Percentiles rank a stretch among this genome's conserved stretches.
Conservation (phyloP, 2,797 vertebrate genomes). For the Sebastes matsubarae region DNA sequence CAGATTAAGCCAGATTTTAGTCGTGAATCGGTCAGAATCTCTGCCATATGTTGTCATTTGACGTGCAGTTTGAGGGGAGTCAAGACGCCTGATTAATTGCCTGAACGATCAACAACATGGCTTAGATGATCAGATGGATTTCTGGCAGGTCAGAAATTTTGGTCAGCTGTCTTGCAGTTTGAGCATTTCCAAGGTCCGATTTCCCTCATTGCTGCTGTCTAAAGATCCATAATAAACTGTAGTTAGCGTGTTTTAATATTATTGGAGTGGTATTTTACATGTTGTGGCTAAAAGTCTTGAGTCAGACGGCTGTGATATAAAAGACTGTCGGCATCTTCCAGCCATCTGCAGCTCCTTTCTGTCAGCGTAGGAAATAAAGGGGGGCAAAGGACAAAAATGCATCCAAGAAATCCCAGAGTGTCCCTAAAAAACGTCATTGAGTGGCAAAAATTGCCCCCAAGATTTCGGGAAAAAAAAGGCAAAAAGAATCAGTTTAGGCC, state of each 20-base stretch:
- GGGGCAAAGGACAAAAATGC: neutral
- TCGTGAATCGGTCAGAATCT: too few species aligned
- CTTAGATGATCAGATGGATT: neutral
- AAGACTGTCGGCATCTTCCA: neutral
- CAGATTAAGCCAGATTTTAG: neutral
- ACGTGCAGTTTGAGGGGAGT: neutral
- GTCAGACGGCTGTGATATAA: neutral
- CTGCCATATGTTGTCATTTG: too few species aligned
- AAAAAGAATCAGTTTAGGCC: neutral
- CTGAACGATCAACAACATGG: neutral
- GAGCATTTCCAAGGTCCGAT: neutral
- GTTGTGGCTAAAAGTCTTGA: neutral
- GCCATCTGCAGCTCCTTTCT: neutral
- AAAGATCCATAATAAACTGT: neutral
- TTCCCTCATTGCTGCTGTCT: neutral
- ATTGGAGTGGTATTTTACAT: neutral
- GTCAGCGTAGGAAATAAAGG: neutral
- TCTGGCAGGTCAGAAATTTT: neutral
- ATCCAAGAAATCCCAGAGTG: neutral
- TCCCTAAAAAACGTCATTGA: neutral
- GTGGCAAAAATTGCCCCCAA: neutral
- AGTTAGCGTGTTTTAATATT: neutral
- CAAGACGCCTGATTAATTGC: too few species aligned
- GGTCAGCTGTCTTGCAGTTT: neutral
- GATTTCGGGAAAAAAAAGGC: neutral